Conservation (phyloP, 2,888 invertebrate genomes). For the Ptilodon capucinus region DNA sequence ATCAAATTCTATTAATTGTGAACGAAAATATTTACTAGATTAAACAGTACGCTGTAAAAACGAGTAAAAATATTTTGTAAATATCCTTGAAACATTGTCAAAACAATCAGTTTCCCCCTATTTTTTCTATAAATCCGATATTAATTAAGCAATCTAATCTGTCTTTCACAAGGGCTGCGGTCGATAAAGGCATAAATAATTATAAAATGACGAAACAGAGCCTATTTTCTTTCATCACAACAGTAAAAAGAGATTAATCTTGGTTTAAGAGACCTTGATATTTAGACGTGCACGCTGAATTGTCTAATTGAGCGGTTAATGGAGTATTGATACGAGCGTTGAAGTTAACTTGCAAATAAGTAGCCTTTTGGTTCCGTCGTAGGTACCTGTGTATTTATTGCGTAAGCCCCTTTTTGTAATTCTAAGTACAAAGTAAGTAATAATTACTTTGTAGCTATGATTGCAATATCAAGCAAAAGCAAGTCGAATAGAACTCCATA, state of each 20-base stretch:
- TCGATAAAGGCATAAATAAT: constrained; percentile 28
- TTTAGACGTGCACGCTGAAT: not conserved
- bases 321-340: constrained; percentile 4
- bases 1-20: too few species aligned
- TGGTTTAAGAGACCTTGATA: constrained; percentile 17
- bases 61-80: not conserved
- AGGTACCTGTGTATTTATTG: not conserved
- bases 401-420: not conserved
- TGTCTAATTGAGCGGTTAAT: constrained; percentile 3
- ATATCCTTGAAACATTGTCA: not conserved
- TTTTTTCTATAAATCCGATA: constrained; percentile 1
- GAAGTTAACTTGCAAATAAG: not conserved
- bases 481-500: not conserved
- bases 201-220: constrained; percentile 22
- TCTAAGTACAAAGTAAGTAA: not conserved
- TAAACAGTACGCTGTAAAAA: not conserved
- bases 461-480: not conserved
- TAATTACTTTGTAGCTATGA: too few species aligned
- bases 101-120: not conserved
- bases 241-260: constrained; percentile 19
- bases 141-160: constrained; percentile 13
- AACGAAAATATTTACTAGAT: not conserved
- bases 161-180: constrained; percentile 25
- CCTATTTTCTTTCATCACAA: constrained; percentile 13
- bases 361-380: not conserved